Evolutionary conservation across 1,140 invertebrate genomes (phyloP), one percentile per base, ranked within the genome.

Genomic region (Coelopa frigida): DNA sequence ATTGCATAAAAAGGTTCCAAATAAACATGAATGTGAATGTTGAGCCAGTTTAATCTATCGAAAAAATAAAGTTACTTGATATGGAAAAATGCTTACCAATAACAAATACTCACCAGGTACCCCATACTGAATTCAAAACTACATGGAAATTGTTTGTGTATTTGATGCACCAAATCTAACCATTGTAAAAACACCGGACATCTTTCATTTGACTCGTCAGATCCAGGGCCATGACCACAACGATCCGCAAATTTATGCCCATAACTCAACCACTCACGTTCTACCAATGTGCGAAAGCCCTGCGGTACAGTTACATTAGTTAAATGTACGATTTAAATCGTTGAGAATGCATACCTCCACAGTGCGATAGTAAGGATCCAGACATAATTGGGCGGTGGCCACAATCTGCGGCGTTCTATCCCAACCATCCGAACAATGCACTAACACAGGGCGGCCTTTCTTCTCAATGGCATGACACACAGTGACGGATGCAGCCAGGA

Each of bases 121-220:
- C 83, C 82, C 51, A 87, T 78, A 54, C 92, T 95, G 73, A 98
- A 98, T 75, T 98, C 87, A 75, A 99, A 99, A 58, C 83, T 83
- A 69, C 87, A 89, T 4, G 89, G 89, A 72, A 90, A 96, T 73
- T 98, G 92, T 49, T 72, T 56, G 49, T 87, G 77, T 36, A 98
- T 74, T 72, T 99, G 95, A 74, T 96, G 87, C 1, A 98, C 85
- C 62, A 93, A 91, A 65, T 99, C 95, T 4, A 98, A 75, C 91
- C 94, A 99, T 70, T 98, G 95, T 32, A 98, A 73, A 74, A 99
- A 99, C 48, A 98, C 89, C 12, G 96, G 96, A 68, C 90, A 94
- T 15, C 75, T 75, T 72, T 98, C 94, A 71, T 94, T 95, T 1
- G 78, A 73, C 62, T 97, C 92, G 49, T 92, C 89, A 3, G 77